Percentiles rank a stretch among this genome's conserved stretches.
Conservation (phyloP, 2,113 vertebrate species). For the Dendrocopos noguchii region DNA sequence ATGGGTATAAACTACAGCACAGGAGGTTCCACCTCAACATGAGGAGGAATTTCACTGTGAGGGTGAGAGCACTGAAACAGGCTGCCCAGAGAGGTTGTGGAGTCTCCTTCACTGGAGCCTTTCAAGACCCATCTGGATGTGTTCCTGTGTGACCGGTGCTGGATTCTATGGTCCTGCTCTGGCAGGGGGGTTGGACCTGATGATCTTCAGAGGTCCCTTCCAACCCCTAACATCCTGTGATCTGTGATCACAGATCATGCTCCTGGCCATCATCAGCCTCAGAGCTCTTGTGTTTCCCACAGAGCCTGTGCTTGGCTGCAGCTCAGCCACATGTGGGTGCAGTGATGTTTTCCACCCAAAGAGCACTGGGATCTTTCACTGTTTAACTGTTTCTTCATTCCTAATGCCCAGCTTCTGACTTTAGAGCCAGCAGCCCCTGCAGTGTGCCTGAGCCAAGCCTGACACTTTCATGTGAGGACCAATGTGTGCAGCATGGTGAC, state of each 20-base stretch:
- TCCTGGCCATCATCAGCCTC: background rate
- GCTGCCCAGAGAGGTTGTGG: too few species aligned
- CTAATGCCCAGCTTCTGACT: background rate
- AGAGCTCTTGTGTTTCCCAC: background rate
- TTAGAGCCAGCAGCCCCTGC: background rate
- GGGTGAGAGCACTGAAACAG: too few species aligned
- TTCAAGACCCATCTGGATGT: too few species aligned
- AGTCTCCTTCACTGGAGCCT: too few species aligned
- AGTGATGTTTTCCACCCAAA: background rate
- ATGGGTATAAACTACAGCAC: too few species aligned
- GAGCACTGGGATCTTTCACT: background rate
- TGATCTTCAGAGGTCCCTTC: too few species aligned
- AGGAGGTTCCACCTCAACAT: too few species aligned
- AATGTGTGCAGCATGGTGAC: background rate
- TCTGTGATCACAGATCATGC: background rate
- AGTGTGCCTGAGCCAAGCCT: background rate
- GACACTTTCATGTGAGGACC: background rate
- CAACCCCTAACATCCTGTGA: too few species aligned
- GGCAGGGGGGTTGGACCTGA: too few species aligned
- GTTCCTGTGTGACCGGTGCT: too few species aligned
- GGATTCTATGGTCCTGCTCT: too few species aligned
- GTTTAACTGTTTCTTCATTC: background rate
- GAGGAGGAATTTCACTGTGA: too few species aligned
- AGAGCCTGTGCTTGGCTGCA: background rate
- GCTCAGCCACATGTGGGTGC: background rate